These are phyloP conservation scores for Anagrus nilaparvatae DNA, from an alignment of 1,140 invertebrate species.

Conservation along the genomic window DNA sequence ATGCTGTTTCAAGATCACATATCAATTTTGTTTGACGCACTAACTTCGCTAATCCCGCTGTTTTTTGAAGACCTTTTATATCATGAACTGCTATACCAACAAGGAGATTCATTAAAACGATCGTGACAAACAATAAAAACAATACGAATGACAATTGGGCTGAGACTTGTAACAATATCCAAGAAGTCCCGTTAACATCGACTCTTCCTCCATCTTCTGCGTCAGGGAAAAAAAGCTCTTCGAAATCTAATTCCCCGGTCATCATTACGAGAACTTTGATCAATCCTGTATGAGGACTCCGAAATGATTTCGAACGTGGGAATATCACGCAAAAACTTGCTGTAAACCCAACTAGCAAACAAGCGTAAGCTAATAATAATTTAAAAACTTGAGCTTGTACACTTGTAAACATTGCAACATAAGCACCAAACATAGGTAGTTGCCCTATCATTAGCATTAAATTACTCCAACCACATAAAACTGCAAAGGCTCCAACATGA, in stretches of 20 bases:
- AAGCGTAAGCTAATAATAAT: conserved; percentile 71
- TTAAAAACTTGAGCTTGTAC: conserved; percentile 78
- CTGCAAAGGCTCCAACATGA: conserved; percentile 67
- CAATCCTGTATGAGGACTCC: conserved; percentile 65
- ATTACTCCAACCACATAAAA: conserved; percentile 76
- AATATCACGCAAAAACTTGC: conserved; percentile 81
- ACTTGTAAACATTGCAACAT: conserved; percentile 78
- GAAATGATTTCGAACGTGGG: conserved; percentile 66
- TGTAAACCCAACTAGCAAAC: conserved; percentile 73
- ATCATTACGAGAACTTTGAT: conserved; percentile 55
- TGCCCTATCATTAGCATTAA: conserved; percentile 81
- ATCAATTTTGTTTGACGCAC: conserved; percentile 70
- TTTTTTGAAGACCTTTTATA: conserved; percentile 67
- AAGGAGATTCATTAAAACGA: conserved; percentile 71
- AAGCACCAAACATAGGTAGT: conserved; percentile 72
- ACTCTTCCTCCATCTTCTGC: conserved; percentile 50
- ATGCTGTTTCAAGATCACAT: conserved; percentile 59
- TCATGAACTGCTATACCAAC: conserved; percentile 73
- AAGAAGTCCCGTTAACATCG: conserved; percentile 24
- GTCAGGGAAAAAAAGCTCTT: conserved; percentile 48
- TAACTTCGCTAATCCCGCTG: conserved; percentile 61
- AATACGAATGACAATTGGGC: conserved; percentile 63
- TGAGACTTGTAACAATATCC: conserved; percentile 54
- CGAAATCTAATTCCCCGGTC: conserved; percentile 70
- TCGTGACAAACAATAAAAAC: conserved; percentile 67